Conservation (phyloP, 53 echinoderm and acorn worm genomes). For the Arbacia lixula region DNA sequence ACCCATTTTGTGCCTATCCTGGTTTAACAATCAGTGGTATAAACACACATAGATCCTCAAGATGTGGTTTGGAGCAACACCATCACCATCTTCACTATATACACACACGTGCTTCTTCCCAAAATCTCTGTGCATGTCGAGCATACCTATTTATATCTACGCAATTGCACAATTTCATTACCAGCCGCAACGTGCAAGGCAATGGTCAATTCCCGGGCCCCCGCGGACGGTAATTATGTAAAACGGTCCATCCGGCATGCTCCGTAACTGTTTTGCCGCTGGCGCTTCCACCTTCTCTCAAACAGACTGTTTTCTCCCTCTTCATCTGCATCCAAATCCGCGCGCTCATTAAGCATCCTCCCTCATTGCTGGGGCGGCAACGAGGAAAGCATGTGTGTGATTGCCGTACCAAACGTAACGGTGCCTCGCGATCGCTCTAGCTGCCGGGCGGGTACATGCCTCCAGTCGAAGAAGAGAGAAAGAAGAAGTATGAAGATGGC, state of each 20-base stretch:
- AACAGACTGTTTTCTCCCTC: background rate
- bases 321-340: slow-evolving; percentile 22
- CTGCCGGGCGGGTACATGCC: no score
- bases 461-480: no score
- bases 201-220: slow-evolving; percentile 5
- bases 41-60: no score
- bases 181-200: slow-evolving; percentile 2
- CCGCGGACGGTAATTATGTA: slow-evolving; percentile 25
- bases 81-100: no score
- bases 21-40: no score
- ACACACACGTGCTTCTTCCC: no score
- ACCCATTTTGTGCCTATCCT: no score
- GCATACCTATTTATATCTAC: background rate
- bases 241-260: slow-evolving; percentile 31
- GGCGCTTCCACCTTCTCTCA: background rate
- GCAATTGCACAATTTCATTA: slow-evolving; percentile 10
- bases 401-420: slow-evolving; percentile 26
- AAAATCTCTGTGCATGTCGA: no score
- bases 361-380: slow-evolving; percentile 20
- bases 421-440: background rate
- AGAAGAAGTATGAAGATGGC: no score
- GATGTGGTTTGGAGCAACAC: no score
- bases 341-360: slow-evolving; percentile 26
- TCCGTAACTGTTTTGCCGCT: slow-evolving; percentile 17
- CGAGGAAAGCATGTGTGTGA: slow-evolving; percentile 36